Conservation (phyloP, 1,140 invertebrate genomes). For the Zaprionus inermis region DNA sequence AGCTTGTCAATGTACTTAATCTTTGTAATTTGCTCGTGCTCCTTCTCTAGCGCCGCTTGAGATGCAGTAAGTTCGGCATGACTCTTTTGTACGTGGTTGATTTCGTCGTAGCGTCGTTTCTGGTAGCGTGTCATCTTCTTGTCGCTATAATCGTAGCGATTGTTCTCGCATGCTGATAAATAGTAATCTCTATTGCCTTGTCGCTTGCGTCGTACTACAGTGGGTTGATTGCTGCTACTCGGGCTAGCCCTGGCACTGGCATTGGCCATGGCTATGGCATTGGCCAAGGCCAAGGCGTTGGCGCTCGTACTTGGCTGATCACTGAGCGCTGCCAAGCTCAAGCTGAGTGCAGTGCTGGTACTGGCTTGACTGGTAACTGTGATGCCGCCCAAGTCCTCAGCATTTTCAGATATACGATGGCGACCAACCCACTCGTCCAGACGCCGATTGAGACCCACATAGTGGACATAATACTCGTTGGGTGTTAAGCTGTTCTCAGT, state of each 20-base stretch:
- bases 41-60: slow-evolving; percentile 98
- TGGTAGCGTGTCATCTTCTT: slow-evolving; percentile 98
- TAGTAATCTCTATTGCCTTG: slow-evolving; percentile 58
- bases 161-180: slow-evolving; percentile 85
- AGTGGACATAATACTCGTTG: slow-evolving; percentile 98
- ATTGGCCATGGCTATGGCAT: not conserved
- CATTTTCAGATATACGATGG: slow-evolving; percentile 86
- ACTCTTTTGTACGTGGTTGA: slow-evolving; percentile 98
- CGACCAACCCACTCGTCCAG: slow-evolving; percentile 98
- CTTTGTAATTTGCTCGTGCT: slow-evolving; percentile 99
- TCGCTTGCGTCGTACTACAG: slow-evolving; percentile 32
- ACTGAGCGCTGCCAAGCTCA: slow-evolving; percentile 10
- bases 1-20: slow-evolving; percentile 99
- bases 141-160: slow-evolving; percentile 85
- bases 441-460: slow-evolving; percentile 96
- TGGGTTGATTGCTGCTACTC: not conserved
- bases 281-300: slow-evolving; percentile 6
- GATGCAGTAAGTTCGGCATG: slow-evolving; percentile 99
- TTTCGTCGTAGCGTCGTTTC: slow-evolving; percentile 99
- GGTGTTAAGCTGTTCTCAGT: slow-evolving; percentile 89
- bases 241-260: not conserved
- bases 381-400: slow-evolving; percentile 64
- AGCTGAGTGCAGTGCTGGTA: slow-evolving; percentile 4
- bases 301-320: slow-evolving; percentile 20
- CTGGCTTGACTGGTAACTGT: slow-evolving; percentile 38